phyloP scores from a whole-genome alignment of 2,113 vertebrate genomes.

The Phaetusa simplex region DNA sequence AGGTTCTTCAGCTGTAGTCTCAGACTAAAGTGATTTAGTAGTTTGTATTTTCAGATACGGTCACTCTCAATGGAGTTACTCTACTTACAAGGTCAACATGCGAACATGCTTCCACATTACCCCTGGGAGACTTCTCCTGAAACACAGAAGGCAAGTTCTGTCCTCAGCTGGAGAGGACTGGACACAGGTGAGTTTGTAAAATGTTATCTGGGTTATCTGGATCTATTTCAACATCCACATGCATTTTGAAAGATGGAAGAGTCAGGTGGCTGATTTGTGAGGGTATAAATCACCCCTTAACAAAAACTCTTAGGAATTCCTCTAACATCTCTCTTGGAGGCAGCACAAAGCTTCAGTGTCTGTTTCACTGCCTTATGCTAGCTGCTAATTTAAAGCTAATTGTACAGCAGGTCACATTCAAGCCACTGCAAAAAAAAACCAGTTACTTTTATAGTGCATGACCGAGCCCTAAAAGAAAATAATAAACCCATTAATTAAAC shows the following conservation, averaged over 20 bases:
- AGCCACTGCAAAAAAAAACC: background rate
- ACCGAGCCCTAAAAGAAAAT: background rate
- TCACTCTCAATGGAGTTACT: background rate
- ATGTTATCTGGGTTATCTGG: background rate
- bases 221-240: background rate
- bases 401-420: background rate
- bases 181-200: background rate
- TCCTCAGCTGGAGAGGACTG: background rate
- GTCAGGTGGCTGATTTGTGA: background rate
- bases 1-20: background rate
- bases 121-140: background rate
- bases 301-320: background rate
- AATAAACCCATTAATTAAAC: background rate
- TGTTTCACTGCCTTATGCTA: background rate
- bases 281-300: background rate
- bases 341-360: background rate
- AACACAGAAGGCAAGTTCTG: background rate
- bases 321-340: background rate
- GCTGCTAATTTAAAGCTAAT: slow-evolving; percentile 8
- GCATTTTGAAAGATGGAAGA: background rate
- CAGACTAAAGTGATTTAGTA: background rate
- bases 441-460: background rate
- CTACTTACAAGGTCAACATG: background rate
- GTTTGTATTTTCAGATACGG: background rate
- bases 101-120: background rate